Conservation (phyloP, 2,797 vertebrate genomes). For the Eutrigla gurnardus region DNA sequence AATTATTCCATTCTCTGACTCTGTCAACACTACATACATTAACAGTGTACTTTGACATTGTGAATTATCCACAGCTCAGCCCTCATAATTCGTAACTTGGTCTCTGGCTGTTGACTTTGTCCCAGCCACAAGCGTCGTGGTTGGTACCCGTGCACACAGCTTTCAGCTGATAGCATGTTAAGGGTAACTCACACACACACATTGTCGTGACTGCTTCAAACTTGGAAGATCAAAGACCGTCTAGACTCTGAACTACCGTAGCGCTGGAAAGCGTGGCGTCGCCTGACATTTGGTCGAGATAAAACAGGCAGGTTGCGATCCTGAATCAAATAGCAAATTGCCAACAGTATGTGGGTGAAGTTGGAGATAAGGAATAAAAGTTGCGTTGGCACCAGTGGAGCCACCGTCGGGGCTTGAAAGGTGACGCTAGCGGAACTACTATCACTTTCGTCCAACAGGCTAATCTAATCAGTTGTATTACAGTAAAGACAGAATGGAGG, state of each 20-base stretch:
- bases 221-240: constrained; percentile 59
- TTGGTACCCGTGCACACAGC: constrained; percentile 20
- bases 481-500: constrained; percentile 67
- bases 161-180: constrained; percentile 47
- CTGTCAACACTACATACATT: constrained; percentile 29
- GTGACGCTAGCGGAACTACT: constrained; percentile 38
- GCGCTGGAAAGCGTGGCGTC: constrained; percentile 20
- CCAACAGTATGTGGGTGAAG: constrained; percentile 51
- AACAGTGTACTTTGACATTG: constrained; percentile 44
- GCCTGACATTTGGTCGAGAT: constrained; percentile 49
- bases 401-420: constrained; percentile 37
- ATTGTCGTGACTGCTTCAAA: constrained; percentile 46
- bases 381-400: constrained; percentile 47
- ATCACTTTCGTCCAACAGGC: constrained; percentile 50
- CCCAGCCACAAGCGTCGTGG: constrained; percentile 39
- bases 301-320: constrained; percentile 36
- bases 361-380: constrained; percentile 67
- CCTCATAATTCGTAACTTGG: constrained; percentile 46
- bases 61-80: constrained; percentile 46
- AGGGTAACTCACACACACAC: constrained; percentile 43
- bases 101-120: constrained; percentile 51
- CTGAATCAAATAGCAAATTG: constrained; percentile 48
- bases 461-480: constrained; percentile 76
- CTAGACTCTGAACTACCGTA: constrained; percentile 38
- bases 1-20: constrained; percentile 31